phyloP scores from a whole-genome alignment of 2,888 invertebrate genomes.

The Rhopalosiphum nymphaeae region DNA sequence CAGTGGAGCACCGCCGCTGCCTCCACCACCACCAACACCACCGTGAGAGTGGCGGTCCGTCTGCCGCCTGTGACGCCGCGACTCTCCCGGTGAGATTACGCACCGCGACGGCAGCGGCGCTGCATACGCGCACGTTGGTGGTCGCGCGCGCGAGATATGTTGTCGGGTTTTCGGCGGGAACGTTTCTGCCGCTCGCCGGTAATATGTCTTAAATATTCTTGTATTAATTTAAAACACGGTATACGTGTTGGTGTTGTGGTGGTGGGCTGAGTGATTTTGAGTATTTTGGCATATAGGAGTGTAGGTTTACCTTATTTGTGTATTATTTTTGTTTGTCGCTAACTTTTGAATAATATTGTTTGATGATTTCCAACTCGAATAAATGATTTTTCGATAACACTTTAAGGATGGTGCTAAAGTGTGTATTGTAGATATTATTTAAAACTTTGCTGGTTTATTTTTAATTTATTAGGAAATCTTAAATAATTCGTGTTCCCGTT shows the following conservation, averaged over 20 bases:
- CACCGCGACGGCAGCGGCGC: background rate
- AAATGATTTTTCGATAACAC: background rate
- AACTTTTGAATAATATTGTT: background rate
- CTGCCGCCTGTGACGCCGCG: constrained; percentile 34
- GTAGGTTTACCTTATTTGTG: background rate
- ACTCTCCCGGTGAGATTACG: constrained; percentile 56
- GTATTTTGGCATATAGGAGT: background rate
- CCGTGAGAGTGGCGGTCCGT: constrained; percentile 13
- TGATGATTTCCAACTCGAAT: background rate
- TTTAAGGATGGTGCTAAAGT: background rate
- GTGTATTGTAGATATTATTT: background rate
- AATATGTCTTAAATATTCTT: background rate
- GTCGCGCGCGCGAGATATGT: constrained; percentile 34
- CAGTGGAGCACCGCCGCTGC: background rate
- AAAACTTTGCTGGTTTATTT: background rate
- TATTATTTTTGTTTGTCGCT: background rate
- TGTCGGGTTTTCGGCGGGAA: constrained; percentile 57
- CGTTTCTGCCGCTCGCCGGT: background rate
- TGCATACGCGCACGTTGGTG: background rate
- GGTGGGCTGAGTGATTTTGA: background rate
- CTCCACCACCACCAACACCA: background rate
- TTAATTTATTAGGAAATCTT: background rate
- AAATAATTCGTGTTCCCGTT: background rate
- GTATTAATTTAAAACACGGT: background rate
- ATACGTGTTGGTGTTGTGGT: background rate